Base-by-base conservation (phyloP, 2,888 invertebrate genomes). In the Dryobota labecula region DNA sequence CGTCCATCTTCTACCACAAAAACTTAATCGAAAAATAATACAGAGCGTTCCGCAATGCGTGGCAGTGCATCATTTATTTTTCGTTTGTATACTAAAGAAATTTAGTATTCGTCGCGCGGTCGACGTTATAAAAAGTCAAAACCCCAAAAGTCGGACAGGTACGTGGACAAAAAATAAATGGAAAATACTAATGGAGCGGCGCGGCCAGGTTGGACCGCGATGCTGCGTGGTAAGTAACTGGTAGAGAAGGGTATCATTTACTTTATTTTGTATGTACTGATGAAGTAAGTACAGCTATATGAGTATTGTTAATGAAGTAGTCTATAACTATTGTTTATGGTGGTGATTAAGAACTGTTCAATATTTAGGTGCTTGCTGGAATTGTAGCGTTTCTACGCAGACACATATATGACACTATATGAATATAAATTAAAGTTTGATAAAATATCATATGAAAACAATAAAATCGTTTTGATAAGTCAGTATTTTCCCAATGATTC, bases 101-200 rank as follows among this genome's bases (percentile, higher is more conserved):
- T 94, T 94, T 91, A 89, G 95, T 95, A 94, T 95, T 94, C 95
- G 95, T 94, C 94, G 95, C 94, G 92, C 92, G 92, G 91, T 89
- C 91, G 90, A 89, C 91, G 89, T 89, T 93, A 93, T 91, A 95
- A 95, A 95, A 95, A 94, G 91, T 92, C 90, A 90, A 94, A 94
- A 93, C 94, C 94, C 95, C 93, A 91, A 93, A 95, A 94, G 92
- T 94, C 90, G 93, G 94, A 95, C 96, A 95, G 95, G 95, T 95
- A 95, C 93, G 95, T 93, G 95, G 94, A 95, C 94, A 95, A 95
- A 96, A 95, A 96, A 95, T 95, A 95, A 96, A 96, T 95, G 95
- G 95, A 95, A 96, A 94, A 95, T 94, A 95, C 96, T 96, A 96
- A 96, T 95, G 96, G 95, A 94, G 94, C 94, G 92, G 88, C 90